A percentile compares a stretch with the other conserved stretches of the same genome.
phyloP scores from a whole-genome alignment of 2,113 vertebrate species.

The Microcebus ravelobensis region DNA sequence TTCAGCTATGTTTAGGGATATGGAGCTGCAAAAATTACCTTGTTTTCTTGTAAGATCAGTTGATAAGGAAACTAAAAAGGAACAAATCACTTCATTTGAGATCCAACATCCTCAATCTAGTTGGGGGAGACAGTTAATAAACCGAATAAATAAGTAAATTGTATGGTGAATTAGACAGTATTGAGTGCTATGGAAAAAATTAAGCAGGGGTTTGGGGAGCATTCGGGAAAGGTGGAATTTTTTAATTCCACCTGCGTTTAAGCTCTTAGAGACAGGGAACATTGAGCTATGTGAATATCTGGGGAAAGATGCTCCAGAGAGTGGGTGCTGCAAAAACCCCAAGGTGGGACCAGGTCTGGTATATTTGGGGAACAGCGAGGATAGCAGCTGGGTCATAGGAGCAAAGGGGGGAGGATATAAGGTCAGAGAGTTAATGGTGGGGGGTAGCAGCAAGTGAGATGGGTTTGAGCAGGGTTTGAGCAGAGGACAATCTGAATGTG shows the following conservation, averaged over 20 bases:
- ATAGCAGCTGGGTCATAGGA: background rate
- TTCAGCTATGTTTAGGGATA: conserved; percentile 46
- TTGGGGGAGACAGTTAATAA: background rate
- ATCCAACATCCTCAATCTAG: background rate
- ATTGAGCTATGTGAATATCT: background rate
- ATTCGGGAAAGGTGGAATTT: background rate
- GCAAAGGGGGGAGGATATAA: background rate
- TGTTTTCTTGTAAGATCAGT: conserved; percentile 52
- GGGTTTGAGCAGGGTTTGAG: background rate
- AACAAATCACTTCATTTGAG: background rate
- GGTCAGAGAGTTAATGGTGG: background rate
- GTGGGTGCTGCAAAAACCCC: background rate
- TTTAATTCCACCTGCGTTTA: background rate
- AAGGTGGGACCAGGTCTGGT: background rate
- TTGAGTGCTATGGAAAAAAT: background rate
- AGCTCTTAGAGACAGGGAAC: background rate
- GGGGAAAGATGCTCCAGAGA: background rate
- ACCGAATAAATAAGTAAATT: background rate
- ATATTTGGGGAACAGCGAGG: background rate
- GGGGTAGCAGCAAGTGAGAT: background rate
- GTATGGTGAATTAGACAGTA: background rate
- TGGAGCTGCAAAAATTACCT: conserved; percentile 63
- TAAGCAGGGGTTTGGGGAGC: background rate
- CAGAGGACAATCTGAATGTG: background rate
- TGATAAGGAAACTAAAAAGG: conserved; percentile 43